Conservation (phyloP, 1,140 invertebrate species). For the Aphidius ervi region DNA sequence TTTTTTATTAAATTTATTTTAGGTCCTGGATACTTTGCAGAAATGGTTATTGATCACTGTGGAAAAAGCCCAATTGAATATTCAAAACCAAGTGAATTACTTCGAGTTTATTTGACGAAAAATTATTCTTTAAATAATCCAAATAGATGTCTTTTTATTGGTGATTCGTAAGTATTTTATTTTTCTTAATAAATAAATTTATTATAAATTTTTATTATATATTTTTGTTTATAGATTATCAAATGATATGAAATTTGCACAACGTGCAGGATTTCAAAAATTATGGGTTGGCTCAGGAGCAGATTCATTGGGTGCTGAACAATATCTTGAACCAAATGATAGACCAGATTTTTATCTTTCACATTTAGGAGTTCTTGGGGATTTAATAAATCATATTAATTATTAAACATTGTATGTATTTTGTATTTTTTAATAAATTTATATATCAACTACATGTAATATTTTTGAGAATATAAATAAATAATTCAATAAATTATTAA, state of each 20-base stretch:
- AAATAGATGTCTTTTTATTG: conserved; percentile 59
- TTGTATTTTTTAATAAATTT: too few species aligned
- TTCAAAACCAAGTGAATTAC: conserved; percentile 54
- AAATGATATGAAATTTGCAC: conserved; percentile 57
- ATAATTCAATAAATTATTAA: too few species aligned
- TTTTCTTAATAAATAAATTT: not conserved
- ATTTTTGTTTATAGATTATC: conserved; percentile 46
- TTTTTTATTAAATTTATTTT: not conserved
- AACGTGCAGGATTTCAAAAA: conserved; percentile 54
- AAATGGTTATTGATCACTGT: conserved; percentile 47
- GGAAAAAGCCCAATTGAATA: conserved; percentile 45
- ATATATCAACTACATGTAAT: too few species aligned
- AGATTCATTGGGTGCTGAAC: conserved; percentile 38
- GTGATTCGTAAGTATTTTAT: conserved; percentile 54
- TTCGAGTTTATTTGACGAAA: conserved; percentile 46
- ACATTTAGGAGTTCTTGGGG: conserved; percentile 22
- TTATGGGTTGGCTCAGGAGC: conserved; percentile 53
- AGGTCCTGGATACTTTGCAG: conserved; percentile 53
- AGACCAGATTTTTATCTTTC: conserved; percentile 33
- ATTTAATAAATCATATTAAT: too few species aligned
- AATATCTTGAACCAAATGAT: conserved; percentile 6
- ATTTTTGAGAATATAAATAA: too few species aligned
- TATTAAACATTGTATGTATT: too few species aligned
- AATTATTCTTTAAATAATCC: conserved; percentile 50
- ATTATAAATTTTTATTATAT: conserved; percentile 1